These are phyloP conservation scores for Scaptomyza graminum DNA, from an alignment of 1,140 invertebrate genomes.

Conservation along the genomic window DNA sequence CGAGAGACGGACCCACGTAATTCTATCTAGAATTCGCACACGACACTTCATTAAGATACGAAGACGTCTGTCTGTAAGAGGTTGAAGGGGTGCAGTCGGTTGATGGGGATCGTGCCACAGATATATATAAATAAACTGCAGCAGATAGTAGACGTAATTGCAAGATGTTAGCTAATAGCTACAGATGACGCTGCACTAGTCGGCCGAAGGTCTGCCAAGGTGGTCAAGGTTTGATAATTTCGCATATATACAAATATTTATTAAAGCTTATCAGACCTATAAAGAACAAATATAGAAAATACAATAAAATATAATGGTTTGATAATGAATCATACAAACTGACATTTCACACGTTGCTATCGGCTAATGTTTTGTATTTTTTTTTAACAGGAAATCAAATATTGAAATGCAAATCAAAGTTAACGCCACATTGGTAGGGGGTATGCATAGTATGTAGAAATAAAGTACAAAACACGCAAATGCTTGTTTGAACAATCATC, in stretches of 20 bases:
- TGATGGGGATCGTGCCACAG: background rate
- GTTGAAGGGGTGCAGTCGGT: conserved; percentile 6
- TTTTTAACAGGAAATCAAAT: conserved; percentile 40
- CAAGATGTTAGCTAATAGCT: conserved; percentile 66
- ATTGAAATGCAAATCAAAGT: conserved; percentile 14
- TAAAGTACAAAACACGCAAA: conserved; percentile 11
- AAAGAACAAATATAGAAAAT: background rate
- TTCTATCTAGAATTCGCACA: conserved; percentile 62
- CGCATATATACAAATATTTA: background rate
- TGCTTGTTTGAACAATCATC: conserved; percentile 22
- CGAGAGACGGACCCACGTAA: conserved; percentile 46
- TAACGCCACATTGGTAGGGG: conserved; percentile 12
- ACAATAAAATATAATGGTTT: conserved; percentile 9
- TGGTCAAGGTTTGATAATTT: conserved; percentile 63
- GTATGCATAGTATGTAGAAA: no score
- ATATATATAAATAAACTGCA: conserved; percentile 51
- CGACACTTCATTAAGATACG: conserved; percentile 26
- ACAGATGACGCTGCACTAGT: conserved; percentile 58
- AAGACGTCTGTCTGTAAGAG: conserved; percentile 1
- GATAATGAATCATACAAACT: conserved; percentile 6
- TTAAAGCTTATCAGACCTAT: conserved; percentile 15
- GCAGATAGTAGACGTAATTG: conserved; percentile 29
- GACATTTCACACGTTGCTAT: conserved; percentile 14
- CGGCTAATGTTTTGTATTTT: conserved; percentile 21
- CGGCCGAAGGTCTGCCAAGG: conserved; percentile 53